Conservation (phyloP, 2,113 vertebrate species). For the Lamprotornis superbus region DNA sequence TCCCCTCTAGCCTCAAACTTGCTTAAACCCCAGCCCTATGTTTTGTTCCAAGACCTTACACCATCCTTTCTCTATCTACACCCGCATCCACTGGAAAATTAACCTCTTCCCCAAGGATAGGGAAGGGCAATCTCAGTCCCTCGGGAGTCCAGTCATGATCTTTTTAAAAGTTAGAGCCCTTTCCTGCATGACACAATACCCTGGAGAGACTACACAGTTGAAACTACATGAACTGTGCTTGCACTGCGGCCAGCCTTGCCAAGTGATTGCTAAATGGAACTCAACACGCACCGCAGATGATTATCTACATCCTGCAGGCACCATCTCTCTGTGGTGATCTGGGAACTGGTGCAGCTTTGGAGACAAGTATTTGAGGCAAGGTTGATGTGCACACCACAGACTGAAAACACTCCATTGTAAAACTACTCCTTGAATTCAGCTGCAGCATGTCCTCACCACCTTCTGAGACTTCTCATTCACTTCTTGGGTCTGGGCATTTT, state of each 20-base stretch:
- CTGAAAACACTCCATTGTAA: background rate
- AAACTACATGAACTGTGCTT: slow-evolving; percentile 1
- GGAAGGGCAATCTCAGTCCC: background rate
- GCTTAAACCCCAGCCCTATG: background rate
- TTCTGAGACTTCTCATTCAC: background rate
- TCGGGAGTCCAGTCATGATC: background rate
- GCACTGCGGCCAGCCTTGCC: background rate
- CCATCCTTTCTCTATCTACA: slow-evolving; percentile 5
- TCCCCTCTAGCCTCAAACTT: slow-evolving; percentile 50
- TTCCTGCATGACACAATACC: slow-evolving; percentile 50
- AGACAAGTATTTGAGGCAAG: background rate
- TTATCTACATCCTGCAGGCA: background rate
- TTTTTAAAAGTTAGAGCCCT: slow-evolving; percentile 18
- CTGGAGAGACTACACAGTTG: background rate
- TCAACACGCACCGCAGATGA: background rate
- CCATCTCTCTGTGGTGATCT: background rate
- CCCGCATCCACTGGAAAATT: background rate
- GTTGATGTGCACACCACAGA: background rate
- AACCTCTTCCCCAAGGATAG: slow-evolving; percentile 31
- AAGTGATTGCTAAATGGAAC: slow-evolving; percentile 24
- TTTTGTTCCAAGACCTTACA: slow-evolving; percentile 54
- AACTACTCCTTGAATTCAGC: background rate
- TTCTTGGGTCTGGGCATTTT: background rate
- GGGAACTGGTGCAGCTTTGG: background rate
- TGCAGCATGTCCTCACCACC: background rate